Conservation (phyloP, 2,113 vertebrate genomes). For the Silurus asotus region DNA sequence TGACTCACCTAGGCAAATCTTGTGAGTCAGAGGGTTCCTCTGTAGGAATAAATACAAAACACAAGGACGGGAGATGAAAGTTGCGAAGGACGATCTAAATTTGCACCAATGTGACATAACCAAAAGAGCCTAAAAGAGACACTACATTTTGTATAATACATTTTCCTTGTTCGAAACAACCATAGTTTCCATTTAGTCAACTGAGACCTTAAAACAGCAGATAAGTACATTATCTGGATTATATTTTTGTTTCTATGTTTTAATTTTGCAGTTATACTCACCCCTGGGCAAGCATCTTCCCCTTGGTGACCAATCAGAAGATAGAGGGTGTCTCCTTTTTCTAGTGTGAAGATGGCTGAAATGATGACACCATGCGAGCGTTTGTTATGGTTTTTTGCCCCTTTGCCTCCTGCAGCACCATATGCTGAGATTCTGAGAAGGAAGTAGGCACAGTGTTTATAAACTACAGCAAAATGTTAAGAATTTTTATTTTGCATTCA, state of each 20-base stretch:
- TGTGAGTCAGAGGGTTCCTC: constrained; percentile 78
- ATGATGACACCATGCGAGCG: constrained; percentile 84
- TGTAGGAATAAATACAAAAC: constrained; percentile 42
- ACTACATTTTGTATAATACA: background rate
- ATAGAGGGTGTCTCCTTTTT: constrained; percentile 82
- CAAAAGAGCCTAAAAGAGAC: background rate
- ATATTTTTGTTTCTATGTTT: background rate
- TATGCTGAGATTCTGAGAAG: constrained; percentile 84
- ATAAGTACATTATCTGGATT: background rate
- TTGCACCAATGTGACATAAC: background rate
- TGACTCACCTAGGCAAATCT: constrained; percentile 85
- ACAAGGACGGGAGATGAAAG: background rate
- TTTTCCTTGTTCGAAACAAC: background rate
- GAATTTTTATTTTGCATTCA: background rate
- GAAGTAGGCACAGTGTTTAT: background rate
- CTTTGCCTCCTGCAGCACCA: constrained; percentile 84
- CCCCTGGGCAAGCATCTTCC: constrained; percentile 87
- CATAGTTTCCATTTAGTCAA: background rate
- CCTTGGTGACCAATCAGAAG: constrained; percentile 89
- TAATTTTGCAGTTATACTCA: constrained; percentile 59
- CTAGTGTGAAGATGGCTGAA: constrained; percentile 81
- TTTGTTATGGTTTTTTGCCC: constrained; percentile 88
- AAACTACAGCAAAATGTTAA: background rate
- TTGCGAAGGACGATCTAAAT: background rate
- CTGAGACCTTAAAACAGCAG: background rate